Evolutionary conservation across 2,113 vertebrate species (phyloP).

Genomic region (Otocyon megalotis): DNA sequence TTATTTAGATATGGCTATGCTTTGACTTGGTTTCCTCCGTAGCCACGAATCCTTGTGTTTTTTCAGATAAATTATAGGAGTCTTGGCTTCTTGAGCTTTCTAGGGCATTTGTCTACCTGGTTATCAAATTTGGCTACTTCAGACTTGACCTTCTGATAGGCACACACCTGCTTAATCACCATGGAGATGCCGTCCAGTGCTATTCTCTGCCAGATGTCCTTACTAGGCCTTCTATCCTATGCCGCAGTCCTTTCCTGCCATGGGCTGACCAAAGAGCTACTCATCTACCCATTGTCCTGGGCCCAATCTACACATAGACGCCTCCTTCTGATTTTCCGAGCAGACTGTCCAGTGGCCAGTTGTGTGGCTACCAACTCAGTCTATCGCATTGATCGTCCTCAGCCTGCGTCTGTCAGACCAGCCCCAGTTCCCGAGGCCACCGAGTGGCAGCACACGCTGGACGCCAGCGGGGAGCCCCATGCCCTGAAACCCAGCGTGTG

Average conservation of each 20-base stretch:
- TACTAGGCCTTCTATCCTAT: neutral
- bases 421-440: neutral
- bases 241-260: neutral
- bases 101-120: neutral
- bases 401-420: neutral
- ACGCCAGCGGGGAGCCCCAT: neutral
- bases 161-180: neutral
- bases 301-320: neutral
- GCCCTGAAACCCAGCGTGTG: neutral
- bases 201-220: neutral
- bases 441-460: neutral
- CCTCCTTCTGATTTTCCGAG: neutral
- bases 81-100: no score
- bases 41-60: no score
- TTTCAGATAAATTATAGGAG: no score
- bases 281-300: neutral
- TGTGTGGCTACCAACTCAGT: neutral
- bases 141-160: neutral
- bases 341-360: neutral
- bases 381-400: neutral
- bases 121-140: neutral
- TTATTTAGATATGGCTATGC: neutral
- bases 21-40: no score
- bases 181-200: neutral
- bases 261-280: neutral